Evolutionary conservation across 2,888 invertebrate species (phyloP), one percentile per base, ranked within the genome.

Genomic region (Diarsia brunnea): DNA sequence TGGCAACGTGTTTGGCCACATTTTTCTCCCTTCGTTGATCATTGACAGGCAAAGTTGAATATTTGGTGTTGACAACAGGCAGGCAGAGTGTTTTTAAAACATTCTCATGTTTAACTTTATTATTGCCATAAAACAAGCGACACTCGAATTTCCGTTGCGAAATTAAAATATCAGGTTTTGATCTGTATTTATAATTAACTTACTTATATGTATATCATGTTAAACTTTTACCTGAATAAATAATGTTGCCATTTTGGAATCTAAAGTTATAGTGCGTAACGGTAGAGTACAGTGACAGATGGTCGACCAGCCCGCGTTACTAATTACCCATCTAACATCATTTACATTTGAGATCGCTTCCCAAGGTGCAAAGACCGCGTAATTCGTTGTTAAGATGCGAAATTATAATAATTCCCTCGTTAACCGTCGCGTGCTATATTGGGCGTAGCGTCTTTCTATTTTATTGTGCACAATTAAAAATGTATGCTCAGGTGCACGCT

Each of bases 391-490:
- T 86, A 78, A 79, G 78, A 85, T 79, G 73, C 74, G 81, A 78
- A 82, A 84, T 88, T 83, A 80, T 69, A 86, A 84, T 83, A 85
- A 81, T 74, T 75, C 51, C 19, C 78, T 82, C 75, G 69, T 72
- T 89, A 86, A 81, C 84, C 75, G 76, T 53, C 49, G 70, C 69
- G 81, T 75, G 87, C 79, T 88, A 83, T 82, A 89, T 86, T 85
- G 67, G 74, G 71, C 86, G 88, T 87, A 76, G 72, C 82, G 24
- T 47, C 73, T 64, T 70, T 74, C 71, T 63, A 73, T 69, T 81
- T 79, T 74, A 84, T 76, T 78, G 74, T 64, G 43, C 12, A 55
- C 38, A 82, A 81, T 82, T 77, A 77, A 78, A 83, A 77, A 47
- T 81, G 74, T 77, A 82, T 75, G 84, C 75, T 80, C 64, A 74